Conservation (phyloP, 92 coral and sea anemone genomes). For the Epizoanthus stellaris region DNA sequence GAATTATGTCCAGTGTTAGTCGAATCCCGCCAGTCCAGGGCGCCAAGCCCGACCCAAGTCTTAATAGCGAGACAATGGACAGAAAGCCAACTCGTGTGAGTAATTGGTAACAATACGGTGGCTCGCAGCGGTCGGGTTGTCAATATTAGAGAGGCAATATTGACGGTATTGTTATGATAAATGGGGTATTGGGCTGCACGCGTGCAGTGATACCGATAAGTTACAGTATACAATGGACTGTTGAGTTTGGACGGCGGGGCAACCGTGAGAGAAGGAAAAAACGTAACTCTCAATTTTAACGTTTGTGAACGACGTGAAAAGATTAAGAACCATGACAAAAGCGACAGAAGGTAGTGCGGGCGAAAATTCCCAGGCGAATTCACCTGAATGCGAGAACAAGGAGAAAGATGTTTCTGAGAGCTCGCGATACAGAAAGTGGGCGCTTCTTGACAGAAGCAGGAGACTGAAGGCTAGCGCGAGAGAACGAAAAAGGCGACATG, state of each 20-base stretch:
- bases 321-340: conserved; percentile 62
- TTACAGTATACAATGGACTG: conserved; percentile 69
- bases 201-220: conserved; percentile 74
- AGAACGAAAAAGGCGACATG: conserved; percentile 93
- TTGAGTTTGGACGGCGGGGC: conserved; percentile 46
- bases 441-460: conserved; percentile 89
- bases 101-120: conserved; percentile 30
- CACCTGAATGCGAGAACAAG: conserved; percentile 59
- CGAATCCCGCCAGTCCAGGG: neutral
- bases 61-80: conserved; percentile 23
- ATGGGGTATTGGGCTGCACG: conserved; percentile 62
- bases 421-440: conserved; percentile 95
- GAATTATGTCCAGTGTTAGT: no score
- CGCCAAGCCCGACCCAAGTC: conserved; percentile 30
- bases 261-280: conserved; percentile 68
- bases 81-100: conserved; percentile 32
- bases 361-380: conserved; percentile 50
- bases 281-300: conserved; percentile 56
- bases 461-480: conserved; percentile 95
- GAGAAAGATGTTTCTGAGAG: conserved; percentile 69
- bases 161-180: conserved; percentile 78
- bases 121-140: conserved; percentile 40
- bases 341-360: conserved; percentile 62
- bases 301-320: neutral
- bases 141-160: conserved; percentile 49